These are phyloP conservation scores for Cladopsammia gracilis DNA, from an alignment of 64 coral and sea anemone genomes.

Conservation along the genomic window DNA sequence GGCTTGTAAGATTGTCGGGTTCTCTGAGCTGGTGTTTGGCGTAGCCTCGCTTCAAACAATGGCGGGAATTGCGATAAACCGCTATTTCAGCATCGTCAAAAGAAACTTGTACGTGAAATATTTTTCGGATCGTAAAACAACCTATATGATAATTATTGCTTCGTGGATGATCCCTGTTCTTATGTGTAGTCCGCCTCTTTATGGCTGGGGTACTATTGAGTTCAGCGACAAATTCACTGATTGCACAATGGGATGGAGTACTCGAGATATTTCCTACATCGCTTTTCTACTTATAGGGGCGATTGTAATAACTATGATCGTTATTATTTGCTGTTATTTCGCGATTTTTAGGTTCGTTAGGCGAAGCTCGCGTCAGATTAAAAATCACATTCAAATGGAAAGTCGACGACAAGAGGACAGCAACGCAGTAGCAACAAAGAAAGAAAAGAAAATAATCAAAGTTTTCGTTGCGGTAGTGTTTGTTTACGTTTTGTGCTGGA, in stretches of 20 bases:
- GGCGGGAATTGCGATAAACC: constrained; percentile 53
- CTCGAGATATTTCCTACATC: constrained; percentile 27
- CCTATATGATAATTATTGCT: background rate
- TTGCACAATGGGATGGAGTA: constrained; percentile 60
- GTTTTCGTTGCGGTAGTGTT: constrained; percentile 64
- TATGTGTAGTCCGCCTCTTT: constrained; percentile 49
- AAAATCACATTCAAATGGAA: constrained; percentile 6
- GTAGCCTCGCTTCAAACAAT: constrained; percentile 60
- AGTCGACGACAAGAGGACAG: background rate
- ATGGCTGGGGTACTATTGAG: constrained; percentile 72
- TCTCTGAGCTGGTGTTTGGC: constrained; percentile 59
- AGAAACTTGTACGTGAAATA: constrained; percentile 51
- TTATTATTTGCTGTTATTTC: constrained; percentile 70
- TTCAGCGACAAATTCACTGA: constrained; percentile 63
- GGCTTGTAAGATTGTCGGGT: constrained; percentile 26
- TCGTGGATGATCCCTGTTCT: constrained; percentile 50
- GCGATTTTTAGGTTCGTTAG: constrained; percentile 66
- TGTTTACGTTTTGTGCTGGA: constrained; percentile 64
- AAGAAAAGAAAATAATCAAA: constrained; percentile 58
- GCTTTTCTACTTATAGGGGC: constrained; percentile 26
- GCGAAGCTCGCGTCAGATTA: background rate
- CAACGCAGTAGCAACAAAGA: background rate
- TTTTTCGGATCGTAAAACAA: constrained; percentile 61
- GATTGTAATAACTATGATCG: constrained; percentile 31
- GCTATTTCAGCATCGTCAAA: constrained; percentile 67